These are phyloP conservation scores for Halisarca cf. caerulea DNA, from an alignment of 37 sponge, comb jelly and placozoan species.

Conservation along the genomic window DNA sequence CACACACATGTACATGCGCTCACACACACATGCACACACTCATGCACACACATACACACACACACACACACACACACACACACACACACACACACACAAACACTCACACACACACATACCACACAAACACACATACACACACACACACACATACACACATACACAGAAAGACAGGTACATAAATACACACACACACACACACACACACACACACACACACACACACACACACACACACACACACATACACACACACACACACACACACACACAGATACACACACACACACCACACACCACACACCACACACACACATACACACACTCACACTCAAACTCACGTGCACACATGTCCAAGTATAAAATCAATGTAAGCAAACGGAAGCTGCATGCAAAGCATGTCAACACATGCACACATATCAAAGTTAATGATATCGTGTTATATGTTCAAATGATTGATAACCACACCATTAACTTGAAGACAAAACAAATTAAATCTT, in stretches of 20 bases:
- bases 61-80: constrained; percentile 30
- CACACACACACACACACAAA: constrained; percentile 34
- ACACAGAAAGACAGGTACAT: constrained; percentile 1
- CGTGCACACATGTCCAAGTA: too few species aligned
- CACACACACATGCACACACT: constrained; percentile 22
- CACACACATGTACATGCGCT: constrained; percentile 7
- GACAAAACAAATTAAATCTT: too few species aligned
- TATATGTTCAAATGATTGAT: background rate
- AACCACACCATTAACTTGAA: too few species aligned
- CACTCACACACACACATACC: background rate
- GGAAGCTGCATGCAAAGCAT: too few species aligned
- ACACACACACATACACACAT: constrained; percentile 21
- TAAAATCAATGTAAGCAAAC: background rate
- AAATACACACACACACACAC: constrained; percentile 31
- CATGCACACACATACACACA: constrained; percentile 9
- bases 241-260: constrained; percentile 24
- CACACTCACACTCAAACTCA: too few species aligned
- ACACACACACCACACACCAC: background rate
- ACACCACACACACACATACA: background rate
- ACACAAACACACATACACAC: constrained; percentile 15
- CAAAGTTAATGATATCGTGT: background rate
- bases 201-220: constrained; percentile 33
- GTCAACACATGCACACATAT: background rate
- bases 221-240: constrained; percentile 27
- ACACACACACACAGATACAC: background rate